Conservation (phyloP, 2,888 invertebrate genomes). For the Paralinhomoeus sp. region DNA sequence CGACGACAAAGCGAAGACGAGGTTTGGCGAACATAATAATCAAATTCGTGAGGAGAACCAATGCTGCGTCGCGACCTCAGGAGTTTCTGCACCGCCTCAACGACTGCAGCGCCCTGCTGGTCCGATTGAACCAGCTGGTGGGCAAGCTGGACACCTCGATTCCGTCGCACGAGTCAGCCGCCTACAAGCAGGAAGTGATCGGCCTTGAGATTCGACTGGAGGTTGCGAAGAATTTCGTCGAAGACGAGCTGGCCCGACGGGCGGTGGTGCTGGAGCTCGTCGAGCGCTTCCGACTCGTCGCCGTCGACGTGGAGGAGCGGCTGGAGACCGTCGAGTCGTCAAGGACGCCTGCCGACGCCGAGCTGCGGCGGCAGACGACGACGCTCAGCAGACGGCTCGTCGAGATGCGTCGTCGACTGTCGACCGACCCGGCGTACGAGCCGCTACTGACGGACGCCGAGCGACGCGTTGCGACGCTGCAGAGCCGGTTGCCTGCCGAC, state of each 20-base stretch:
- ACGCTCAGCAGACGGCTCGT: no score
- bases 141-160: neutral
- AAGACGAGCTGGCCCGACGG: neutral
- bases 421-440: no score
- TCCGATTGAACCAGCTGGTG: neutral
- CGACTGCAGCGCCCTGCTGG: neutral
- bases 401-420: no score
- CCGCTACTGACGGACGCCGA: no score
- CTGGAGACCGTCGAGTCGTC: no score
- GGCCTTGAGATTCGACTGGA: slow-evolving; percentile 12
- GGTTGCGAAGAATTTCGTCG: slow-evolving; percentile 8
- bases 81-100: neutral
- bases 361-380: no score
- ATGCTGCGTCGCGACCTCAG: no score
- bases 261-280: neutral
- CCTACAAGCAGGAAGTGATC: slow-evolving; percentile 3
- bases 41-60: no score
- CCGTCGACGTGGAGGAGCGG: neutral
- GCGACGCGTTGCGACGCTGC: no score
- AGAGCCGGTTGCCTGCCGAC: no score
- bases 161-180: slow-evolving; percentile 1
- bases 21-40: no score
- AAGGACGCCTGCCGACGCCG: no score
- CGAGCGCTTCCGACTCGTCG: neutral
- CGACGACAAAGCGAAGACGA: neutral